Conservation (phyloP, 2,888 invertebrate species). For the Drosophila conformis region DNA sequence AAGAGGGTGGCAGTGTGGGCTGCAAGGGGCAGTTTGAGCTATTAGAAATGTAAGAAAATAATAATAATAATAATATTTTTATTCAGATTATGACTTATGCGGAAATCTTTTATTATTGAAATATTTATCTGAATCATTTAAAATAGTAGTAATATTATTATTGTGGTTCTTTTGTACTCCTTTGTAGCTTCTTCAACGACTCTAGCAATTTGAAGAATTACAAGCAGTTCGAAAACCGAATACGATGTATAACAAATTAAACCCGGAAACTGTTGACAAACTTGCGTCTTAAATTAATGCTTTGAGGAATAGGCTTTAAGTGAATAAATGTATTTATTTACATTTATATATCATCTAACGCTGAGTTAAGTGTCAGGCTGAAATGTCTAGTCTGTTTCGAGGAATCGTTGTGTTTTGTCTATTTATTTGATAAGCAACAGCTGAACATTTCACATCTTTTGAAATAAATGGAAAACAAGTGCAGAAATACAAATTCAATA, state of each 20-base stretch:
- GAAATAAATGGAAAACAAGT: conserved; percentile 41
- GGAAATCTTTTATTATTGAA: neutral
- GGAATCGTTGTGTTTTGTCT: conserved; percentile 45
- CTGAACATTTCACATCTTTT: conserved; percentile 48
- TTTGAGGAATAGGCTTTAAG: neutral
- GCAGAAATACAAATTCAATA: conserved; percentile 15
- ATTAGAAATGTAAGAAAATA: neutral
- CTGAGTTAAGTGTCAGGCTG: conserved; percentile 54
- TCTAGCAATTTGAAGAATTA: neutral
- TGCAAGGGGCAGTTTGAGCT: neutral
- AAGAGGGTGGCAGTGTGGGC: neutral
- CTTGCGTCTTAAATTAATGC: neutral
- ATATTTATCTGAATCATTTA: neutral
- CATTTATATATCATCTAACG: conserved; percentile 23
- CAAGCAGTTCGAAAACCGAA: neutral
- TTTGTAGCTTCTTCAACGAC: neutral
- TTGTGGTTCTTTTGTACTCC: neutral
- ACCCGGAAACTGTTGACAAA: fast-evolving
- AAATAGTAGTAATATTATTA: neutral
- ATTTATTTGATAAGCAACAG: conserved; percentile 55
- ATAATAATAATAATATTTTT: too few species aligned
- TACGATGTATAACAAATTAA: neutral
- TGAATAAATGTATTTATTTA: neutral
- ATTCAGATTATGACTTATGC: neutral
- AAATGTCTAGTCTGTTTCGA: conserved; percentile 49